phyloP scores from a whole-genome alignment of 2,797 vertebrate species.

The Myotis findleyi region DNA sequence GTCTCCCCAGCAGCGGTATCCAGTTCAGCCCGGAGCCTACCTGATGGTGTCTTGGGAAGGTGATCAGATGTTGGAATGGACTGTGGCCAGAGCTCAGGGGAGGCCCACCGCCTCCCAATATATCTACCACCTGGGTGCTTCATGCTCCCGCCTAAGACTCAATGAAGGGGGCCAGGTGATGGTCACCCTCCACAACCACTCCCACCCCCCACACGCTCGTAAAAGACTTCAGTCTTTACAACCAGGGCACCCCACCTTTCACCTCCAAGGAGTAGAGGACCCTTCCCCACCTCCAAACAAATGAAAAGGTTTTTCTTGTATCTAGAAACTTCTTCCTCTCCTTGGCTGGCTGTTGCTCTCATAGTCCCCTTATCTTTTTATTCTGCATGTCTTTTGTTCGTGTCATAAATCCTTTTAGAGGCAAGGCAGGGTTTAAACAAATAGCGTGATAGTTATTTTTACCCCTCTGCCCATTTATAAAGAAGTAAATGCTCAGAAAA shows the following conservation, averaged over 20 bases:
- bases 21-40: background rate
- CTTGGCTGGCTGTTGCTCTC: background rate
- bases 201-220: background rate
- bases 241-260: background rate
- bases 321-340: background rate
- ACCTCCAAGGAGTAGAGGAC: background rate
- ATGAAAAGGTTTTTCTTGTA: background rate
- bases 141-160: background rate
- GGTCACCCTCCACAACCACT: no score
- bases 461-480: background rate
- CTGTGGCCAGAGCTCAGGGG: background rate
- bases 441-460: background rate
- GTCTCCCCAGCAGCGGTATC: background rate
- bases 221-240: background rate
- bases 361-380: background rate
- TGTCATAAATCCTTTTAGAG: background rate
- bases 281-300: background rate
- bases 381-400: background rate
- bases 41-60: background rate
- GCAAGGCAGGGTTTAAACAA: background rate
- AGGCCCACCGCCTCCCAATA: background rate
- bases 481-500: slow-evolving; percentile 7
- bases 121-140: background rate
- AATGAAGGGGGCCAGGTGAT: background rate
- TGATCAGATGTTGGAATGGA: background rate